A percentile compares a stretch with the other conserved stretches of the same genome.
phyloP scores from a whole-genome alignment of 2,888 invertebrate species.

The Orthosia gracilis region DNA sequence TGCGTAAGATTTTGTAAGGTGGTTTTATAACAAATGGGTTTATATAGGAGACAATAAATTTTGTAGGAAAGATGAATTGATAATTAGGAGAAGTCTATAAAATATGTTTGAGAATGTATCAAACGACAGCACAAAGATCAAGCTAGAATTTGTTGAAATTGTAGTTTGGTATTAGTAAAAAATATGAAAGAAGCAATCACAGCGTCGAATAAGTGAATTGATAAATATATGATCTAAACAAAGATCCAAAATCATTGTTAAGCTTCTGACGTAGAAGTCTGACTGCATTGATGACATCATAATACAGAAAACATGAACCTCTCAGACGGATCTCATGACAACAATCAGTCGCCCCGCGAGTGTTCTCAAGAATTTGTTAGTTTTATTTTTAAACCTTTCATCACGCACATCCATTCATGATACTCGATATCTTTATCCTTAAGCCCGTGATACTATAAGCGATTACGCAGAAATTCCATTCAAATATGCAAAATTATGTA shows the following conservation, averaged over 20 bases:
- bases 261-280: conserved; percentile 35
- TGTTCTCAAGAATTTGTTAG: conserved; percentile 32
- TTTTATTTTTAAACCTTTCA: conserved; percentile 47
- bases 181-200: not conserved
- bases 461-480: conserved; percentile 39
- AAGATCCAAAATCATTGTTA: conserved; percentile 22
- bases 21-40: conserved; percentile 35
- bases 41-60: not conserved
- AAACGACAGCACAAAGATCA: not conserved
- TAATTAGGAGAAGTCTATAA: not conserved
- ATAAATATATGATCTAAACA: not conserved
- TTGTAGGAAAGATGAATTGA: not conserved
- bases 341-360: not conserved
- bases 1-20: conserved; percentile 5
- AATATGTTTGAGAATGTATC: not conserved
- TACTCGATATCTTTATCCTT: conserved; percentile 24
- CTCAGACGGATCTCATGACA: conserved; percentile 34
- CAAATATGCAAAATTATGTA: conserved; percentile 43
- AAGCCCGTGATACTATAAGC: conserved; percentile 17
- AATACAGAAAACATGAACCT: conserved; percentile 31
- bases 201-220: not conserved
- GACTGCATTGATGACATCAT: conserved; percentile 48
- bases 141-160: not conserved
- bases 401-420: conserved; percentile 45
- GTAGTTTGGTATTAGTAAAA: not conserved